Evolutionary conservation across 2,113 vertebrate species (phyloP).

Genomic region (Megaptera novaeangliae): DNA sequence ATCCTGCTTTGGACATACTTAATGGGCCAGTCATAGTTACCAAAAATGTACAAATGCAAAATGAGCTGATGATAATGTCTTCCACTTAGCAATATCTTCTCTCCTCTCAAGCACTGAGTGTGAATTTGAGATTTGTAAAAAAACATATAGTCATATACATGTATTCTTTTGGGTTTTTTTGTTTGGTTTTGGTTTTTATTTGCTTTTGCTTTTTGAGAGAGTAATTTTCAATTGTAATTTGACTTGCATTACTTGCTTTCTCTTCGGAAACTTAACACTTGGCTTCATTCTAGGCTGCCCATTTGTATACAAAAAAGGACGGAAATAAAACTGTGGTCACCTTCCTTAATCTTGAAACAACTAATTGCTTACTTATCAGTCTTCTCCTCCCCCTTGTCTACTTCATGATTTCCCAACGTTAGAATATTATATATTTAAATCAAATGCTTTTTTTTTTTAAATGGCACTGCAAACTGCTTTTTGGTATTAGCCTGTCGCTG

Average conservation of each 20-base stretch:
- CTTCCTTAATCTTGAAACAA: background rate
- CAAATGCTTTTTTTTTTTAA: background rate
- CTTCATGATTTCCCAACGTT: background rate
- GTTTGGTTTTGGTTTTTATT: background rate
- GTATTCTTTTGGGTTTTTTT: background rate
- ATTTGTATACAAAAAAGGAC: background rate
- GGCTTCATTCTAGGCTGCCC: background rate
- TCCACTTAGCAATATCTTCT: background rate
- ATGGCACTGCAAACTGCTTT: background rate
- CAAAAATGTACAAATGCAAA: conserved; percentile 44
- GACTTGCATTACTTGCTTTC: background rate
- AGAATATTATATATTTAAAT: background rate
- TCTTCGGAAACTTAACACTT: background rate
- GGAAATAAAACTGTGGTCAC: background rate
- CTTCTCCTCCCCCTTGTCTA: background rate
- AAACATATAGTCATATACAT: background rate
- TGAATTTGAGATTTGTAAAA: background rate
- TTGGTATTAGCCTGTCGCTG: background rate
- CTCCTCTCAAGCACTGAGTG: background rate
- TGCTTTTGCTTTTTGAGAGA: background rate
- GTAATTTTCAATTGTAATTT: background rate
- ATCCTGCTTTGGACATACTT: background rate
- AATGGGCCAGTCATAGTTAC: background rate
- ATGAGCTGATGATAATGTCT: background rate
- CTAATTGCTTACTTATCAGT: background rate